Evolutionary conservation across 2,888 invertebrate species (phyloP), one percentile per base, ranked within the genome.

Genomic region (Ceramica pisi): DNA sequence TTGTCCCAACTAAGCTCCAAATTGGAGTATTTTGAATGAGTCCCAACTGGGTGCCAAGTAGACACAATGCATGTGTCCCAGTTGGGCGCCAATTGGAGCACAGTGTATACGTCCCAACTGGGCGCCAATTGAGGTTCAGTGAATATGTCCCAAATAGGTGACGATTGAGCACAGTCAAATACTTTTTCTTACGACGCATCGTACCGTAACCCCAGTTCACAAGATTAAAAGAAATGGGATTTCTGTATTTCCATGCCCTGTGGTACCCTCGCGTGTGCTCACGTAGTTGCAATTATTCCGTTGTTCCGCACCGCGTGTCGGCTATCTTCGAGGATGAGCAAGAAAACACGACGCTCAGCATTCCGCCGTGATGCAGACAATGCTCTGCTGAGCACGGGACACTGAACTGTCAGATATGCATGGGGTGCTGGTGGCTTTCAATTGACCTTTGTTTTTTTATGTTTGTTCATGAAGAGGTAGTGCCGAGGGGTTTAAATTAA

Each of bases 281-380:
- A 67, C 26, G 21, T 59, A 64, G 53, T 75, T 71, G 57, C 65
- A 71, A 80, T 65, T 75, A 78, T 77, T 74, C 73, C 46, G 73
- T 63, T 78, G 71, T 75, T 78, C 69, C 65, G 75, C 62, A 64
- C 71, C 66, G 76, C 86, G 80, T 84, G 74, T 78, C 69, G 66
- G 61, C 80, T 73, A 84, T 80, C 80, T 67, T 53, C 50, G 71
- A 83, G 80, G 86, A 88, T 87, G 84, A 82, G 77, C 78, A 83
- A 83, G 86, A 83, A 89, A 88, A 86, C 82, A 75, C 80, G 80
- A 85, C 75, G 83, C 78, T 67, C 64, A 75, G 67, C 85, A 86
- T 86, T 86, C 84, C 78, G 31, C 19, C 21, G 23, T 57, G 67
- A 51, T 64, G 72, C 72, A 63, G 67, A 51, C 44, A 56, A 60